Percentiles rank a stretch among this genome's conserved stretches.
Conservation (phyloP, 1,140 invertebrate genomes). For the Pogonus chalceus region DNA sequence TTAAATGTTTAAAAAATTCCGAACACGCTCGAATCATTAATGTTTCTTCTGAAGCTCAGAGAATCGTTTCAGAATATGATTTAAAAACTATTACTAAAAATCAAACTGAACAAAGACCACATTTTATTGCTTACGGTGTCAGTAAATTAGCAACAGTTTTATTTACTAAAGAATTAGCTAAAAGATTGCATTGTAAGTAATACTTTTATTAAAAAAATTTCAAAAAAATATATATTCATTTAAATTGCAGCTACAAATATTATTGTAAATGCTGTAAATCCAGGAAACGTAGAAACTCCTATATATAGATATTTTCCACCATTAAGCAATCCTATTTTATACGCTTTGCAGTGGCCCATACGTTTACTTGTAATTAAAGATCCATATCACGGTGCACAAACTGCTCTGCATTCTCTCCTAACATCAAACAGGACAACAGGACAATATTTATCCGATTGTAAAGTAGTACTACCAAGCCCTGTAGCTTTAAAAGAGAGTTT, state of each 20-base stretch:
- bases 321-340: conserved; percentile 26
- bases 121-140: conserved; percentile 29
- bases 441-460: conserved; percentile 30
- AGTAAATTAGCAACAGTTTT: conserved; percentile 29
- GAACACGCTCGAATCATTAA: conserved; percentile 30
- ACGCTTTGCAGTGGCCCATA: conserved; percentile 30
- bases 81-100: conserved; percentile 25
- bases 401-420: conserved; percentile 27
- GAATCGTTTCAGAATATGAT: conserved; percentile 26
- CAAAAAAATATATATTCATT: not conserved
- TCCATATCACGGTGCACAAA: conserved; percentile 31
- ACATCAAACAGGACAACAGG: conserved; percentile 27
- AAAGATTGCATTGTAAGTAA: conserved; percentile 24
- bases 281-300: conserved; percentile 33
- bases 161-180: conserved; percentile 27
- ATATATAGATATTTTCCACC: conserved; percentile 32
- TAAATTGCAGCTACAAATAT: conserved; percentile 28
- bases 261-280: conserved; percentile 32
- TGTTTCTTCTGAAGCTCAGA: conserved; percentile 31
- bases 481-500: conserved; percentile 22
- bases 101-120: conserved; percentile 25
- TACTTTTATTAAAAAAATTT: not conserved
- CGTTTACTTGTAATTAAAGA: conserved; percentile 28
- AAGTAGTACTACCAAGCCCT: conserved; percentile 20
- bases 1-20: conserved; percentile 21